Base-by-base conservation (phyloP, 2,113 vertebrate genomes). In the Eptesicus fuscus region DNA sequence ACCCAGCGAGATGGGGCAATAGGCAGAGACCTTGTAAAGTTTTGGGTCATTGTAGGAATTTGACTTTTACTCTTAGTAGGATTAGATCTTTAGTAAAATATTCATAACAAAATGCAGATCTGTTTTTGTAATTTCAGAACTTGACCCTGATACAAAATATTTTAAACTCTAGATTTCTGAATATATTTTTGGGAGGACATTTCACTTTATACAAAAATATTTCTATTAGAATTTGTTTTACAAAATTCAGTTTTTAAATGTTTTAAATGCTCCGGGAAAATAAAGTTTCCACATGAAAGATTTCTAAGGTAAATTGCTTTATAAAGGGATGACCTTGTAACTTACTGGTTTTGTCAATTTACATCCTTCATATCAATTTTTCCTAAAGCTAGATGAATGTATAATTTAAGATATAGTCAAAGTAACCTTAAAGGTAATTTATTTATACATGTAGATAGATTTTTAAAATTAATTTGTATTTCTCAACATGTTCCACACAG, bases 21-120 rank as follows among this genome's bases (percentile, higher is more conserved):
- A 49, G 7, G 7, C 7, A 73, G 10, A 59, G 10, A 56, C 49
- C n/a, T 47, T 40, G 2, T 28, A n/a, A 35, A 71, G 40, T 18
- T n/a, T 59, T 49, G 84, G 92, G 92, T 95, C 90, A 95, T 51
- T 73, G 59, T 82, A 40, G 35, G 96, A 97, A 97, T 97, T 96
- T 90, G 88, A 96, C 90, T 92, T 96, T 92, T 94, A 76, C 63
- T 95, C 79, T 90, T 44, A 22, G 51, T 65, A 76, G 82, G 61
- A 97, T 96, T 95, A 92, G 71, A 95, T 96, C 88, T 93, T 93
- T 90, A 80, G 71, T 88, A 96, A 96, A 97, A 97, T 97, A 92
- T 96, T 95, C 92, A 42, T 53, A 92, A 95, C 77, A 84, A 90
- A 95, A 95, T 90, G 44, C 67, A 90, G 77, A 82, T 80, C 88